Base-by-base conservation (phyloP, 1,140 invertebrate genomes). In the Drosophila truncata region DNA sequence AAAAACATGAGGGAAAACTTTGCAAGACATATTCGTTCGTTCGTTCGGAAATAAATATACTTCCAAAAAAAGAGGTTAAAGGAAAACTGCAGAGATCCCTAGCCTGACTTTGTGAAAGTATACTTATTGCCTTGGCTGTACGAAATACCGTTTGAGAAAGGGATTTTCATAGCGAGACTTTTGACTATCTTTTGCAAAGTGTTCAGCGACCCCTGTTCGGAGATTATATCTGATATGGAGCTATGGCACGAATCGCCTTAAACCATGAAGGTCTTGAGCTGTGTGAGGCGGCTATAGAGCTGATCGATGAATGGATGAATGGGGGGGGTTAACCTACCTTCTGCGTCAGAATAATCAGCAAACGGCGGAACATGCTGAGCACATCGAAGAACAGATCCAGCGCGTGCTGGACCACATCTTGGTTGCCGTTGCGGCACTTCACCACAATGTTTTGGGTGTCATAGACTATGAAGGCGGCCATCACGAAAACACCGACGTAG, bases 361-460 rank as follows among this genome's bases (percentile, higher is more conserved):
- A 93, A 80, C 97, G 95, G 88, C 97, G 96, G 96, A 99, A 99
- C 90, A 99, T 95, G 80, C 96, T 95, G 91, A 99, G 94, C 80
- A 99, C 97, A 92, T 99, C 98, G 88, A 99, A 95, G 94, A 99
- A 99, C 20, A 99, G 94, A 91, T 98, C 96, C 64, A 99, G 93
- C 11, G 97, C 96, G 93, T 99, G 98, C 92, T 95, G 95, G 57
- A 99, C 96, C 92, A 97, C 99, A 93, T 99, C 98, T 90, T 96
- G 97, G 93, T 96, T 98, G 50, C 98, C 98, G 90, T 95, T 94
- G 59, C 97, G 95, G 78, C 96, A 95, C 93, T 99, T 99, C 92
- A 99, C 98, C 75, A 99, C 96, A 75, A 99, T 99, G 55, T 98
- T 93, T 93, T 99, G 98, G 11, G 98, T 99, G 91, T 99, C 98